phyloP scores from a whole-genome alignment of 1,140 invertebrate species.

The Cotesia vestalis region DNA sequence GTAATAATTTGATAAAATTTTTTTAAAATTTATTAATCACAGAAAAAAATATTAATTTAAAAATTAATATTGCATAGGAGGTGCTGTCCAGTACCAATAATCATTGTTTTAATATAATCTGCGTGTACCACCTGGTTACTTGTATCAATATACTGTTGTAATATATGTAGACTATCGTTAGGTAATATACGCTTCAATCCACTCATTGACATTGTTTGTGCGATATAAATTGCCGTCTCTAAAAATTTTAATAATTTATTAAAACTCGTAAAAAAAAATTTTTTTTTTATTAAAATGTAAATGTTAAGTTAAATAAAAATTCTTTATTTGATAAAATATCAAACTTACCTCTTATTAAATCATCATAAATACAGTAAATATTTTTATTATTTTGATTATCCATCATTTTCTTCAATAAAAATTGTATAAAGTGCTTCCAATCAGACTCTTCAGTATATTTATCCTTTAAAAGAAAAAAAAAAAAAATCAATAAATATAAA shows the following conservation, averaged over 20 bases:
- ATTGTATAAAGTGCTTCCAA: slow-evolving; percentile 66
- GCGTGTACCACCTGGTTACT: slow-evolving; percentile 69
- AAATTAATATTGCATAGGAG: slow-evolving; percentile 68
- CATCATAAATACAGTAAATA: slow-evolving; percentile 62
- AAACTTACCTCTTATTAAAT: slow-evolving; percentile 65
- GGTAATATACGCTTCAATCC: slow-evolving; percentile 65
- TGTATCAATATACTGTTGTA: slow-evolving; percentile 66
- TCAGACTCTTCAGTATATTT: slow-evolving; percentile 66
- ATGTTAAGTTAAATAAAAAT: not conserved
- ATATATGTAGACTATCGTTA: slow-evolving; percentile 55
- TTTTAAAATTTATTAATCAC: not conserved
- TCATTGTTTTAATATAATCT: slow-evolving; percentile 70
- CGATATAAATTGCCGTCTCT: slow-evolving; percentile 66
- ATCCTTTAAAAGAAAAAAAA: slow-evolving; percentile 56
- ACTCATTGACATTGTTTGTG: slow-evolving; percentile 64
- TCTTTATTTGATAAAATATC: slow-evolving; percentile 11
- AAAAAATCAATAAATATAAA: slow-evolving; percentile 23
- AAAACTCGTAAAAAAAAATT: not conserved
- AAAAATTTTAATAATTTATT: slow-evolving; percentile 39
- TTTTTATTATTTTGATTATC: slow-evolving; percentile 55
- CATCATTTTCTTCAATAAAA: slow-evolving; percentile 62
- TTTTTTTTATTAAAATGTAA: too few relatives aligned
- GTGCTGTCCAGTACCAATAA: slow-evolving; percentile 71
- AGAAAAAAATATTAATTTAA: slow-evolving; percentile 47
- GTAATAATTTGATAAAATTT: too few relatives aligned